phyloP scores from a whole-genome alignment of 2,113 vertebrate species.

The Ailuropoda melanoleuca region DNA sequence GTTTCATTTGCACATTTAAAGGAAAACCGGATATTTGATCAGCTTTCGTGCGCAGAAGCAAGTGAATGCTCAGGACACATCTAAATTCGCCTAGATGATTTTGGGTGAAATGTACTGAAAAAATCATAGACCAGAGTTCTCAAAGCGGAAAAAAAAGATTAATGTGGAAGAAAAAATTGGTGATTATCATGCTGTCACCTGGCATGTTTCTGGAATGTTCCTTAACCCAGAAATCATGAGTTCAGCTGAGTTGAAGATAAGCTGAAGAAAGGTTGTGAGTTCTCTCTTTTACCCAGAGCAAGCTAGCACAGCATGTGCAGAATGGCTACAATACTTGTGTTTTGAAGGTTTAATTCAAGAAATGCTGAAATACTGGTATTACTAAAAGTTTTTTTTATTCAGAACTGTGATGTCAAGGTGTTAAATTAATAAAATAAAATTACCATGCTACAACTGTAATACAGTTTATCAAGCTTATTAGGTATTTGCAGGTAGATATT shows the following conservation, averaged over 20 bases:
- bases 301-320: not conserved
- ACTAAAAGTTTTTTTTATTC: not conserved
- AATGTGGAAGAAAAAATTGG: not conserved
- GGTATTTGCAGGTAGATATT: not conserved
- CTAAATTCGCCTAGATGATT: not conserved
- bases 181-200: not conserved
- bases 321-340: not conserved
- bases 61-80: not conserved
- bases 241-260: conserved; percentile 33
- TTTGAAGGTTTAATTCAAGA: conserved; percentile 4
- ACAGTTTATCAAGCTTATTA: not conserved
- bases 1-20: conserved; percentile 30
- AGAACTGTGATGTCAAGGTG: not conserved
- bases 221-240: not conserved
- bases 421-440: not conserved
- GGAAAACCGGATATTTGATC: not conserved
- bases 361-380: not conserved
- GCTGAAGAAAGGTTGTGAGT: conserved; percentile 5
- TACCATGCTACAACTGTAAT: not conserved
- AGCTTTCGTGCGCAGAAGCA: not conserved
- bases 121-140: not conserved
- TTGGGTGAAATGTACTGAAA: conserved; percentile 24
- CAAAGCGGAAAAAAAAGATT: not conserved
- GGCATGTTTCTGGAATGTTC: not conserved
- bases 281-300: not conserved